phyloP scores from a whole-genome alignment of 2,888 invertebrate genomes.

The Nesidiocoris tenuis region DNA sequence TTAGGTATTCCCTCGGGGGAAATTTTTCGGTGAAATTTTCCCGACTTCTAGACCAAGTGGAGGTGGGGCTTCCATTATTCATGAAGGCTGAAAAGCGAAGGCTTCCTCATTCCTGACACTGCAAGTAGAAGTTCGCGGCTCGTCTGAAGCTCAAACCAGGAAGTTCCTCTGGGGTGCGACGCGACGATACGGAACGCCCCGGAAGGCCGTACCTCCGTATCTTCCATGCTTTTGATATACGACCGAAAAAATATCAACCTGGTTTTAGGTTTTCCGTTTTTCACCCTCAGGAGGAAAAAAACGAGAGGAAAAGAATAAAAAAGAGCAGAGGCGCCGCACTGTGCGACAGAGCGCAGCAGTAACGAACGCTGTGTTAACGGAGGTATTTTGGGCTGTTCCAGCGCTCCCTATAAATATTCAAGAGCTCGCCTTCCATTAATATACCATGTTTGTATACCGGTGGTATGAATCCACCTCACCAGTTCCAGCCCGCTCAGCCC shows the following conservation, averaged over 20 bases:
- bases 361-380: no score
- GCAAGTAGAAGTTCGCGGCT: neutral
- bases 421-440: constrained; percentile 25
- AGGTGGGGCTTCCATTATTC: neutral
- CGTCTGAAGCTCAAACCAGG: neutral
- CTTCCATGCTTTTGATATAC: neutral
- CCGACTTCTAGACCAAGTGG: no score
- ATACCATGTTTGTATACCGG: constrained; percentile 24
- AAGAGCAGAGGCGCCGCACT: neutral
- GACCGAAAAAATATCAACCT: neutral
- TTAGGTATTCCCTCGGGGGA: no score
- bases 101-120: neutral
- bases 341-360: neutral
- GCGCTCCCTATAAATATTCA: constrained; percentile 24
- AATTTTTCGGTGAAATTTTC: no score
- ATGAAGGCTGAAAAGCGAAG: neutral
- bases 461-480: neutral
- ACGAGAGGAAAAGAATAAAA: neutral
- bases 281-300: neutral
- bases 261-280: neutral
- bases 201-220: neutral
- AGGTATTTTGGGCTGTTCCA: neutral
- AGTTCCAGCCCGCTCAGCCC: no score
- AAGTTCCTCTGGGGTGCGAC: neutral
- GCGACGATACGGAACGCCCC: neutral